Evolutionary conservation across 1,140 invertebrate species (phyloP).

Genomic region (Sinonovacula constricta): DNA sequence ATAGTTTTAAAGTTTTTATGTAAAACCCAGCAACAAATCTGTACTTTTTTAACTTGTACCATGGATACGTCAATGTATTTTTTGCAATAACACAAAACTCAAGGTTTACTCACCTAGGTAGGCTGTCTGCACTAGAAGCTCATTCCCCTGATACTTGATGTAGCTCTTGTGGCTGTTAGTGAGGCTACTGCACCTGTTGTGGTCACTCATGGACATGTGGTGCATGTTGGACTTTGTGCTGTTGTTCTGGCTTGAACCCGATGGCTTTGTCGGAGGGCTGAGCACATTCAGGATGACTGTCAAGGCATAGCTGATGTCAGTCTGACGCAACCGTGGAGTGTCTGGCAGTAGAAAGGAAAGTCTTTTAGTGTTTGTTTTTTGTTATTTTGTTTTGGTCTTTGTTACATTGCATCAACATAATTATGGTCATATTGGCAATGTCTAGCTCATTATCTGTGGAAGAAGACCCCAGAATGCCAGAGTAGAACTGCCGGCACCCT

Average conservation of each 20-base stretch:
- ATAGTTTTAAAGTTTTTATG: too few species aligned
- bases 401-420: too few species aligned
- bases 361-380: neutral
- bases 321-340: slow-evolving; percentile 90
- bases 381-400: too few species aligned
- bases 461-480: too few species aligned
- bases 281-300: slow-evolving; percentile 93
- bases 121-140: slow-evolving; percentile 84
- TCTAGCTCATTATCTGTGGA: too few species aligned
- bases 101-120: slow-evolving; percentile 86
- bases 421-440: too few species aligned
- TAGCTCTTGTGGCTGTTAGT: slow-evolving; percentile 58
- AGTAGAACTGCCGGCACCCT: too few species aligned
- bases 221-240: slow-evolving; percentile 78
- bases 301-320: slow-evolving; percentile 94
- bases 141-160: slow-evolving; percentile 57
- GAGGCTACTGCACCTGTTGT: slow-evolving; percentile 66
- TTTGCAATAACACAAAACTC: too few species aligned
- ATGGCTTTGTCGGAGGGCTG: slow-evolving; percentile 82
- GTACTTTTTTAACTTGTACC: too few species aligned
- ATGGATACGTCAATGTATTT: too few species aligned
- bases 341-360: slow-evolving; percentile 81
- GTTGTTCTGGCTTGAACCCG: slow-evolving; percentile 59
- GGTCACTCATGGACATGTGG: slow-evolving; percentile 68
- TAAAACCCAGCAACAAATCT: neutral